phyloP scores from a whole-genome alignment of 2,888 invertebrate species.

The Callyntrura guangdongensis region DNA sequence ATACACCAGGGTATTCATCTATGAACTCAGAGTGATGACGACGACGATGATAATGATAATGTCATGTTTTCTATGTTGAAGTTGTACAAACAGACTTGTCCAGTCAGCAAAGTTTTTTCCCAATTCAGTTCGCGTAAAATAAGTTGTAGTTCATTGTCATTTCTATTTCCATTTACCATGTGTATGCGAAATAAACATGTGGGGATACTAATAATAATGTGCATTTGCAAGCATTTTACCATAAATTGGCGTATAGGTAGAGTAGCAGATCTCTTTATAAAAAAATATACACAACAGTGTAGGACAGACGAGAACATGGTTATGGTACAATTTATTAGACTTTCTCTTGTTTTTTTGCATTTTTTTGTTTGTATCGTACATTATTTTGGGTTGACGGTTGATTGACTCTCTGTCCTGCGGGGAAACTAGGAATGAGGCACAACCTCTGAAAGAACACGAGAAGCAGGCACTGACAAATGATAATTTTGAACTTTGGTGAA shows the following conservation, averaged over 20 bases:
- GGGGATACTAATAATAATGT: constrained; percentile 9
- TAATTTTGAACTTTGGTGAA: constrained; percentile 21
- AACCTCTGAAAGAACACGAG: constrained; percentile 23
- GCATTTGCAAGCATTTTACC: neutral
- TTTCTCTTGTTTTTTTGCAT: constrained; percentile 12
- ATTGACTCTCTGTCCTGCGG: constrained; percentile 32
- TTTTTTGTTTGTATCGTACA: neutral
- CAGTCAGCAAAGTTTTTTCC: constrained; percentile 9
- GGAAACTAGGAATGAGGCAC: neutral
- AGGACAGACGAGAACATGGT: neutral
- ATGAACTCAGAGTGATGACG: constrained; percentile 32
- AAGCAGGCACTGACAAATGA: neutral
- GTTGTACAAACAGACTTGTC: neutral
- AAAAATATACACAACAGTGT: neutral
- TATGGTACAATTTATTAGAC: neutral
- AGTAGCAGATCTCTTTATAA: neutral
- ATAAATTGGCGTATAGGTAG: neutral
- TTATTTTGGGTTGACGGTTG: constrained; percentile 54
- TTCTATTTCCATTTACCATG: constrained; percentile 41
- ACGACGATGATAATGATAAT: constrained; percentile 50
- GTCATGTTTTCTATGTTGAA: constrained; percentile 34
- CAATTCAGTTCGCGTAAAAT: constrained; percentile 15
- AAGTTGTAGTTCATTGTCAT: constrained; percentile 47
- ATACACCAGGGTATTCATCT: constrained; percentile 35
- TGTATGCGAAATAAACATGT: neutral